Percentiles rank a stretch among this genome's conserved stretches.
These are phyloP conservation scores for Petrophora chlorosata DNA, from an alignment of 2,888 invertebrate species.

Conservation along the genomic window DNA sequence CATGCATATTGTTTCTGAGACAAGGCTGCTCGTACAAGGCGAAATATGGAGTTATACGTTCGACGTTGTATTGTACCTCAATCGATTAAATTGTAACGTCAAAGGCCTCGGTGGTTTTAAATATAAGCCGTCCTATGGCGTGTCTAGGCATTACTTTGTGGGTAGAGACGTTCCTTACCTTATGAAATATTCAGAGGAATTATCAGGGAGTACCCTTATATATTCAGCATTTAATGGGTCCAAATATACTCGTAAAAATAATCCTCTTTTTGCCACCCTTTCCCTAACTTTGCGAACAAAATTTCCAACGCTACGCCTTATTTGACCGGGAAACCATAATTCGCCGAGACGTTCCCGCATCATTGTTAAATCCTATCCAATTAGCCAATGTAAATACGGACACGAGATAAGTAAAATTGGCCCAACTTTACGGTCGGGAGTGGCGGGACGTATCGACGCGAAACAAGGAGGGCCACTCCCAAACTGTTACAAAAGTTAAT, in stretches of 20 bases:
- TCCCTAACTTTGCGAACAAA: too few species aligned
- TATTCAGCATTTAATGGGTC: too few species aligned
- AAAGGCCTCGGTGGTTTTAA: slow-evolving; percentile 9
- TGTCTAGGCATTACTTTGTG: slow-evolving; percentile 5
- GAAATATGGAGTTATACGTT: slow-evolving; percentile 40
- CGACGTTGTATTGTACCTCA: slow-evolving; percentile 12
- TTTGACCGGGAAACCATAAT: neutral
- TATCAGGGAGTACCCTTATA: too few species aligned
- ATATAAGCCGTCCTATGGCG: slow-evolving; percentile 1
- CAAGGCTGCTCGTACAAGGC: slow-evolving; percentile 28
- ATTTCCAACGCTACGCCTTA: slow-evolving; percentile 4
- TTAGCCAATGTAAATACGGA: slow-evolving; percentile 37
- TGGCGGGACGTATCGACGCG: slow-evolving; percentile 40
- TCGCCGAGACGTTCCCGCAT: slow-evolving; percentile 11
- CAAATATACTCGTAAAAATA: too few species aligned
- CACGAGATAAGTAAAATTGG: slow-evolving; percentile 43
- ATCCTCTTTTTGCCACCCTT: too few species aligned
- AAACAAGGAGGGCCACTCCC: slow-evolving; percentile 47
- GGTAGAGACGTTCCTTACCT: slow-evolving; percentile 3
- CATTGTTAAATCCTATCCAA: slow-evolving; percentile 29
- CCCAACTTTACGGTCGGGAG: slow-evolving; percentile 43
- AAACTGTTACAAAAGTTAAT: slow-evolving; percentile 55
- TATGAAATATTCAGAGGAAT: too few species aligned
- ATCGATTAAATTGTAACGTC: slow-evolving; percentile 2
- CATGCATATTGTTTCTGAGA: slow-evolving; percentile 41